These are phyloP conservation scores for Echinops telfairi DNA, from an alignment of 2,113 vertebrate genomes.

Conservation along the genomic window DNA sequence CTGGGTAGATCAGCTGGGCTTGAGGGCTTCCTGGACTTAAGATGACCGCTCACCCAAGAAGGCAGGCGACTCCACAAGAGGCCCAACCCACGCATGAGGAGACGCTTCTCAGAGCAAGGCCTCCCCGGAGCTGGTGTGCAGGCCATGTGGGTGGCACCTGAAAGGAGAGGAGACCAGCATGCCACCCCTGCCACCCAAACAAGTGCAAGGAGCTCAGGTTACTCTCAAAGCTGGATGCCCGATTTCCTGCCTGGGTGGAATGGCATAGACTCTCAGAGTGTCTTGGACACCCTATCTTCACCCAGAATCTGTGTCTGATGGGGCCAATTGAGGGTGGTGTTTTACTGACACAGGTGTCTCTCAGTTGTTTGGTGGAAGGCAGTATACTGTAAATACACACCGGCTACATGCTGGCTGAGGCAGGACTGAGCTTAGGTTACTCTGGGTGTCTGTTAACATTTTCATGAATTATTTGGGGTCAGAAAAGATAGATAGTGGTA, in stretches of 20 bases:
- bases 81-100: too few relatives aligned
- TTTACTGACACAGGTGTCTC: not conserved
- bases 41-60: not conserved
- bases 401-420: not conserved
- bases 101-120: too few relatives aligned
- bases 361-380: not conserved
- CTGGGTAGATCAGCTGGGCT: too few relatives aligned
- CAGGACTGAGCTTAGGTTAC: not conserved
- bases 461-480: not conserved
- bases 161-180: not conserved
- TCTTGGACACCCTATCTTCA: not conserved
- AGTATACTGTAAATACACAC: not conserved
- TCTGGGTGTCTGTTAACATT: not conserved
- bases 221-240: not conserved
- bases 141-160: too few relatives aligned
- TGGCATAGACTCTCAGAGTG: not conserved
- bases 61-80: too few relatives aligned
- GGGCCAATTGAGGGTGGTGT: not conserved
- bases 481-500: not conserved
- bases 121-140: too few relatives aligned
- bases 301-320: not conserved
- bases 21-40: not conserved
- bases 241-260: not conserved
- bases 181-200: not conserved
- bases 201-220: not conserved